A percentile compares a stretch with the other conserved stretches of the same genome.
These are phyloP conservation scores for Sebastes vulpes DNA, from an alignment of 2,797 vertebrate species.

Conservation along the genomic window DNA sequence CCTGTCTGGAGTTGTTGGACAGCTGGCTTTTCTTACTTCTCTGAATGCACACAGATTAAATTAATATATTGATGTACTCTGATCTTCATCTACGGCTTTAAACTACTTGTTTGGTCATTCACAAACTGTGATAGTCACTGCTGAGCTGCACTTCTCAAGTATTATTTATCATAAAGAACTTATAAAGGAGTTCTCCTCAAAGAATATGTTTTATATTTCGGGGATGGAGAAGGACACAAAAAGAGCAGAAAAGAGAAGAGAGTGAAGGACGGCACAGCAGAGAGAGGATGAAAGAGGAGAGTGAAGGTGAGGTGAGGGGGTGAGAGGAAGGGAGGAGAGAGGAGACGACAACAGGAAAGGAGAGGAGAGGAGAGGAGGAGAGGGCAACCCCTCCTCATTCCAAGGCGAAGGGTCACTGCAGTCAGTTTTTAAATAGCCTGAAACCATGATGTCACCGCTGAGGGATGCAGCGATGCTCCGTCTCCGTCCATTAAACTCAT, in stretches of 20 bases:
- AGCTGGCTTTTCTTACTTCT: background rate
- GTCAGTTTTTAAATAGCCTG: constrained; percentile 75
- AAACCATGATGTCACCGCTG: constrained; percentile 77
- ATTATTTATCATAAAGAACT: background rate
- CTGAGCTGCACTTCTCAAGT: background rate
- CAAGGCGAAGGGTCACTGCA: constrained; percentile 58
- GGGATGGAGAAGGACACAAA: background rate
- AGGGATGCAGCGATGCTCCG: constrained; percentile 28
- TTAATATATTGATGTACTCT: background rate
- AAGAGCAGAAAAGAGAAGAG: background rate
- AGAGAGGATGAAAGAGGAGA: background rate
- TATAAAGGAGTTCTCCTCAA: background rate
- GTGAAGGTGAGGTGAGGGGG: constrained; percentile 19
- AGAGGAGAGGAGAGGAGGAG: constrained; percentile 6
- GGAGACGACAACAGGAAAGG: constrained; percentile 2
- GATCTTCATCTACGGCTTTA: background rate
- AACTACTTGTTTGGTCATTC: background rate
- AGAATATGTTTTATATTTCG: background rate
- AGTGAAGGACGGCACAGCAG: background rate
- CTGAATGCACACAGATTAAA: background rate
- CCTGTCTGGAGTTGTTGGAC: background rate
- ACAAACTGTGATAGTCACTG: background rate
- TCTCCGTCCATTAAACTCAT: constrained; percentile 41
- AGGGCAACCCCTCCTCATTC: constrained; percentile 62
- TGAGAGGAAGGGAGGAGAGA: constrained; percentile 8